phyloP scores from a whole-genome alignment of 1,140 invertebrate species.

The Rhysida immarginata region DNA sequence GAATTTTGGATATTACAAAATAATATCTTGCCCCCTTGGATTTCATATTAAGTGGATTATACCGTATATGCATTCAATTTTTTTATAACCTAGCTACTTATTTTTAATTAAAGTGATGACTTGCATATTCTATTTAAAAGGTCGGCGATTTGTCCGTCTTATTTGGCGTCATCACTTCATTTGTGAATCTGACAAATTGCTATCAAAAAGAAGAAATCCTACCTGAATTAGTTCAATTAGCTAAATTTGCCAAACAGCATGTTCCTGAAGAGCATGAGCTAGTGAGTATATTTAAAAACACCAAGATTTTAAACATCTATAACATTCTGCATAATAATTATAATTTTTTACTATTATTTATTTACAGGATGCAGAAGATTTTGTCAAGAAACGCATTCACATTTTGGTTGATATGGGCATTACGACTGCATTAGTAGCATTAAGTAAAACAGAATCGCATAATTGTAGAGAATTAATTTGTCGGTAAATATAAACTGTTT shows the following conservation, averaged over 20 bases:
- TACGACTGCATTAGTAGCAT: conserved; percentile 67
- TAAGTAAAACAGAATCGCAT: conserved; percentile 83
- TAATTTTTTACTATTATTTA: neutral
- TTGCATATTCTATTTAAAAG: no score
- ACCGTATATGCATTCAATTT: no score
- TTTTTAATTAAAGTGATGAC: no score
- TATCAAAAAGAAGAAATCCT: conserved; percentile 96
- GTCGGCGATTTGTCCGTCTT: conserved; percentile 62
- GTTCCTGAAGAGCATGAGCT: conserved; percentile 92
- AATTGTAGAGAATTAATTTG: conserved; percentile 80
- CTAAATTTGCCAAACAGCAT: conserved; percentile 98
- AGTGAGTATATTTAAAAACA: no score
- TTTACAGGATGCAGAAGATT: conserved; percentile 68
- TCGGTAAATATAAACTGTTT: conserved; percentile 29
- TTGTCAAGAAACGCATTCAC: conserved; percentile 65
- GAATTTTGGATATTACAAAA: no score
- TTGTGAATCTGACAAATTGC: conserved; percentile 94
- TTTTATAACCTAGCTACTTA: no score
- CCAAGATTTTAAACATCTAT: no score
- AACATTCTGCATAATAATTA: no score
- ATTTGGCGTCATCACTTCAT: conserved; percentile 83
- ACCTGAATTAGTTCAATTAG: conserved; percentile 92
- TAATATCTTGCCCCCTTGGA: no score
- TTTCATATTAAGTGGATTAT: no score
- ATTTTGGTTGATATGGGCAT: conserved; percentile 69